Conservation (phyloP, 1,140 invertebrate genomes). For the Atta texana region DNA sequence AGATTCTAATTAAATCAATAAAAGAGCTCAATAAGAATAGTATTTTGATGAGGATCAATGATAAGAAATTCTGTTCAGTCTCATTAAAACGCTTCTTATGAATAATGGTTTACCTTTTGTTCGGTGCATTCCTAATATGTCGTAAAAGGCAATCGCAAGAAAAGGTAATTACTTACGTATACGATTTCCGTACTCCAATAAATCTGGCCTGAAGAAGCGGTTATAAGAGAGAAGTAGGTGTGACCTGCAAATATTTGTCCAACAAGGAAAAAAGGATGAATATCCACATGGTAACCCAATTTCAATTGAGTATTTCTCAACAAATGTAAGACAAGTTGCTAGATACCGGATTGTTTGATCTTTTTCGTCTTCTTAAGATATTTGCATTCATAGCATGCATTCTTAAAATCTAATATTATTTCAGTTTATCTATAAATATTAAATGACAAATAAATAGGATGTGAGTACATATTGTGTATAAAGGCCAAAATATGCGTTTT, state of each 20-base stretch:
- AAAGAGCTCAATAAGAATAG: too few relatives aligned
- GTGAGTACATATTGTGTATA: background rate
- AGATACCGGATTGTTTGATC: background rate
- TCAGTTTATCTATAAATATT: conserved; percentile 1
- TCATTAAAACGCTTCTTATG: too few relatives aligned
- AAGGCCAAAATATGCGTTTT: conserved; percentile 17
- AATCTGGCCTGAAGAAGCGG: conserved; percentile 41
- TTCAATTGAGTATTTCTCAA: conserved; percentile 4
- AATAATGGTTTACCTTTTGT: too few relatives aligned
- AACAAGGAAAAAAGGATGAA: conserved; percentile 39
- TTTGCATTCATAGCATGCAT: background rate
- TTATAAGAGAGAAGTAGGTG: conserved; percentile 28
- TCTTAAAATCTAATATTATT: background rate
- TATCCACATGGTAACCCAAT: conserved; percentile 38
- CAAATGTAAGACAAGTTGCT: conserved; percentile 15
- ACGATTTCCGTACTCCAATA: conserved; percentile 60
- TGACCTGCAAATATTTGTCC: conserved; percentile 68
- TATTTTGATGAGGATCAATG: too few relatives aligned
- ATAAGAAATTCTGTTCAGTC: too few relatives aligned
- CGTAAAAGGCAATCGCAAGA: conserved; percentile 30
- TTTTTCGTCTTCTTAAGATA: background rate
- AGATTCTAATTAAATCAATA: too few relatives aligned
- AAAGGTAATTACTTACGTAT: conserved; percentile 58
- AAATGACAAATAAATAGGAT: background rate
- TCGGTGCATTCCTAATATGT: background rate